phyloP scores from a whole-genome alignment of 2,113 vertebrate genomes.

The Cettia cetti region DNA sequence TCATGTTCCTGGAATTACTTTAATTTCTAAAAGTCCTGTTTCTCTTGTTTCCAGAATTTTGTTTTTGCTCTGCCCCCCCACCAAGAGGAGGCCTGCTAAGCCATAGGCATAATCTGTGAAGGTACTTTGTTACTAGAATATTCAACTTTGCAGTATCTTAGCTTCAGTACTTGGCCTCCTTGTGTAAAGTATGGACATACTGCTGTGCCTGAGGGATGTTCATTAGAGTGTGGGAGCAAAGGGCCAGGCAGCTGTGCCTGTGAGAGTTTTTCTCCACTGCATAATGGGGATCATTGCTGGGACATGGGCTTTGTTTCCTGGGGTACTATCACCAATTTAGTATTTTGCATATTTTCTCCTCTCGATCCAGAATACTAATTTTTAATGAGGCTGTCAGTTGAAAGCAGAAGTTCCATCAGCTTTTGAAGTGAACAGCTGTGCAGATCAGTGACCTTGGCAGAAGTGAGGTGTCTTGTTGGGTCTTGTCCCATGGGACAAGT shows the following conservation, averaged over 20 bases:
- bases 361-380: neutral
- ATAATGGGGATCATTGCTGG: neutral
- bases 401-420: neutral
- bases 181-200: rapidly evolving
- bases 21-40: neutral
- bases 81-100: neutral
- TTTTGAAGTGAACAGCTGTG: neutral
- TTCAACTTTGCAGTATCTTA: neutral
- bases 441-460: neutral
- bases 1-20: neutral
- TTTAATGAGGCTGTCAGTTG: neutral
- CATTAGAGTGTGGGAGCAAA: neutral
- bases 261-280: neutral
- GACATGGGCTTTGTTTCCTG: neutral
- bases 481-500: rapidly evolving
- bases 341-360: neutral
- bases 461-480: neutral
- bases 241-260: neutral
- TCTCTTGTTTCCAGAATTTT: neutral
- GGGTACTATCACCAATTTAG: neutral
- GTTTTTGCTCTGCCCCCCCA: neutral
- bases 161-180: neutral
- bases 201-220: neutral
- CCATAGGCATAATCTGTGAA: neutral
- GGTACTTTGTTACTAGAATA: neutral